phyloP scores from a whole-genome alignment of 2,113 vertebrate genomes.

The Eptesicus fuscus region DNA sequence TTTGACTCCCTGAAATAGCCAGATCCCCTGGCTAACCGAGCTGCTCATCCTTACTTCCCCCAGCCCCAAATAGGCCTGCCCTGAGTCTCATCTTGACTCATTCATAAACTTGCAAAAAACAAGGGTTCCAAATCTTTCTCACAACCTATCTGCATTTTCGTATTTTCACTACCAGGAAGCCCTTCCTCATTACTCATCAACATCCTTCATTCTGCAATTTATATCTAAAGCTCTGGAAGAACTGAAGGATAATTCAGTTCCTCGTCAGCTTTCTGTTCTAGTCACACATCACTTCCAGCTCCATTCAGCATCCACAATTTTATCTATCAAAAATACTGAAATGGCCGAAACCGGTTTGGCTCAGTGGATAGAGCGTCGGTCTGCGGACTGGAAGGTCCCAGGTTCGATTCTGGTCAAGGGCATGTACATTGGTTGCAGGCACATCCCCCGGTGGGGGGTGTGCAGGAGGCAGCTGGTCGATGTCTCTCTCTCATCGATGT shows the following conservation, averaged over 20 bases:
- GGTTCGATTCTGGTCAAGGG: too few relatives aligned
- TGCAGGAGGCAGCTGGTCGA: too few relatives aligned
- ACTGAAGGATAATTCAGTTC: background rate
- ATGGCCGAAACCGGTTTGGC: too few relatives aligned
- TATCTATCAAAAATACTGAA: background rate
- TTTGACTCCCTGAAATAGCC: background rate
- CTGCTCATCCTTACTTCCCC: background rate
- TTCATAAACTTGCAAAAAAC: background rate
- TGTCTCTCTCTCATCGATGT: too few relatives aligned
- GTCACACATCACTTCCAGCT: background rate
- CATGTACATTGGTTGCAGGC: too few relatives aligned
- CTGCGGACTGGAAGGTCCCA: too few relatives aligned
- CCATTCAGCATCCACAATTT: background rate
- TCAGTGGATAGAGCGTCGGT: too few relatives aligned
- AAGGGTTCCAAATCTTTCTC: background rate
- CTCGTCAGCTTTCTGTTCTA: background rate
- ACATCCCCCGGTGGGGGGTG: too few relatives aligned
- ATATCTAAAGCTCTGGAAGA: background rate
- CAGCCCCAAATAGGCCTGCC: background rate
- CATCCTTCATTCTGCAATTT: background rate
- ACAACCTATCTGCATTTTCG: background rate
- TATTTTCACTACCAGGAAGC: background rate
- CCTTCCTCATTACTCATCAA: background rate
- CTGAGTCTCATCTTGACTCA: background rate
- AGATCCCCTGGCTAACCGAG: background rate